Evolutionary conservation across 2,113 vertebrate species (phyloP), one percentile per base, ranked within the genome.

Genomic region (Cyprinodon brontotheroides): DNA sequence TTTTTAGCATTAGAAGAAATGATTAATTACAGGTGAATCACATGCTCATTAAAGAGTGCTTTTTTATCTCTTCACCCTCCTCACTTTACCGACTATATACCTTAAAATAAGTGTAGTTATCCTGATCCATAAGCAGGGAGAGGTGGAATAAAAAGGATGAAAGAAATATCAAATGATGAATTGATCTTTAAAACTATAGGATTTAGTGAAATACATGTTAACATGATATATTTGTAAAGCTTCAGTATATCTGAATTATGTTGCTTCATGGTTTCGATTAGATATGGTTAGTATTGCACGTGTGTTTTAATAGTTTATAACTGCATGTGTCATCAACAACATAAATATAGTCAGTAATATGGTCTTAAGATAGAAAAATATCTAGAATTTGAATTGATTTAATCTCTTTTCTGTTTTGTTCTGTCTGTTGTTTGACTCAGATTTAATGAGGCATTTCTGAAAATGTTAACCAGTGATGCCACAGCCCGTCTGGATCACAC

Each of bases 401-500:
- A n/a, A 57, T 6, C 4, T 20, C 2, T 53, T 5, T 50, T 50
- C 48, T 50, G 3, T 50, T 50, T 15, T 4, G 37, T 6, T 36
- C 20, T 36, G 61, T 61, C 72, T 74, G 12, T 39, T 13, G 43
- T 43, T 1, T 45, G 37, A 14, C 8, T 15, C 12, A 39, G 45
- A 43, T n/a, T 15, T 60, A 17, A 22, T 60, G 43, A 62, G 61
- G 13, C 1, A 40, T 41, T 63, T 75, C 29, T 38, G 53, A n/a
- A 74, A 14, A 77, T 59, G 57, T 39, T 67, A 65, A 61, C 13
- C 22, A 20, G 41, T 20, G 0, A 4, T 37, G 40, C 40, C 47
- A 53, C 14, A 15, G 4, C 68, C 53, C 62, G 14, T 81, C 74
- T 3, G 82, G 36, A 79, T 75, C 45, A 22, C 0, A 8, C 65